A percentile compares a stretch with the other conserved stretches of the same genome.
Conservation (phyloP, 92 coral and sea anemone genomes). For the Parazoanthus darwini region DNA sequence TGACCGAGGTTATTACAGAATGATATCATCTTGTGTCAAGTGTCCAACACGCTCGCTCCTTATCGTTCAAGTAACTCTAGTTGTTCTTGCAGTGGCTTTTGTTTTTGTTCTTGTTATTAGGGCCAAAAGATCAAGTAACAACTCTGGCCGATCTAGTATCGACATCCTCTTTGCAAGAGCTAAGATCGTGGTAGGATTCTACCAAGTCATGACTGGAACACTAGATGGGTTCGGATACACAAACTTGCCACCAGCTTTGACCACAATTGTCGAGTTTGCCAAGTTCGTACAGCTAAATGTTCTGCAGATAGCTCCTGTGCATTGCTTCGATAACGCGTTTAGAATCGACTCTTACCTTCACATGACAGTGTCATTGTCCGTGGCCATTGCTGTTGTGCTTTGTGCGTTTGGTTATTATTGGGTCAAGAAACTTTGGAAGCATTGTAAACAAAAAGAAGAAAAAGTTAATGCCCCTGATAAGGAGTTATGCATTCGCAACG, state of each 20-base stretch:
- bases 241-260: slow-evolving; percentile 8
- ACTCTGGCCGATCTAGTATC: background rate
- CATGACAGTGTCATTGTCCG: background rate
- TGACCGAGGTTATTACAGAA: too few species aligned
- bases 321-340: background rate
- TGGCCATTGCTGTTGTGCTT: background rate
- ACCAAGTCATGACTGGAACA: slow-evolving; percentile 32
- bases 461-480: slow-evolving; percentile 2
- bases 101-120: too few species aligned
- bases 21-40: too few species aligned
- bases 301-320: slow-evolving; percentile 35
- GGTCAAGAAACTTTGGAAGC: slow-evolving; percentile 8
- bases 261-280: background rate
- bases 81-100: too few species aligned
- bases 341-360: background rate
- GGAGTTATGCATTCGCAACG: too few species aligned
- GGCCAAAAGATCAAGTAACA: too few species aligned
- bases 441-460: background rate
- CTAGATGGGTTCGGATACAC: slow-evolving; percentile 13
- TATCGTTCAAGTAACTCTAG: too few species aligned
- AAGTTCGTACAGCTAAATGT: slow-evolving; percentile 21
- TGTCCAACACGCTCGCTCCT: too few species aligned
- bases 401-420: background rate
- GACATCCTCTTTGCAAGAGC: slow-evolving; percentile 25
- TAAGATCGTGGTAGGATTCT: slow-evolving; percentile 31